These are phyloP conservation scores for Phytoseiulus persimilis DNA, from an alignment of 2,888 invertebrate species.

Conservation along the genomic window DNA sequence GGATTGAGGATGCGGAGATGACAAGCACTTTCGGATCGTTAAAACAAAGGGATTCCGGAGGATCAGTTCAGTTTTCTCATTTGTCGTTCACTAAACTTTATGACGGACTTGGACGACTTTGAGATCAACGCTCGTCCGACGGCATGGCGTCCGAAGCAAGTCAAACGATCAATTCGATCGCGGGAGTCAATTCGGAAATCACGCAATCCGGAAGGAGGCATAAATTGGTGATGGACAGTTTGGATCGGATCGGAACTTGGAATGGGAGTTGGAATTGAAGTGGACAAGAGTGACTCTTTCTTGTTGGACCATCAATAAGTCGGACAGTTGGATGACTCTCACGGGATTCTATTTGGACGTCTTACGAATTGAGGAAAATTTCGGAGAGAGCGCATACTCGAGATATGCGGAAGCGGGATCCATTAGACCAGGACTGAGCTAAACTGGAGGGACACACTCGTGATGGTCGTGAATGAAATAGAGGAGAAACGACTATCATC, in stretches of 20 bases:
- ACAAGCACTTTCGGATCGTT: background rate
- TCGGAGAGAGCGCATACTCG: background rate
- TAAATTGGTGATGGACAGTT: background rate
- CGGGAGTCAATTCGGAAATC: background rate
- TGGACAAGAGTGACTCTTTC: background rate
- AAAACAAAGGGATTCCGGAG: background rate
- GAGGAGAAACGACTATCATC: background rate
- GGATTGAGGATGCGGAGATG: background rate
- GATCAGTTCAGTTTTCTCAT: background rate
- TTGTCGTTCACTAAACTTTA: background rate
- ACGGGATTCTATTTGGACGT: background rate
- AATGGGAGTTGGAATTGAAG: background rate
- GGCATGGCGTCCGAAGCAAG: background rate
- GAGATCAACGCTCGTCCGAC: background rate
- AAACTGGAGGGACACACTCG: background rate
- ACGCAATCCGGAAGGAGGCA: background rate
- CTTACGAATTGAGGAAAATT: background rate
- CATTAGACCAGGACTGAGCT: background rate
- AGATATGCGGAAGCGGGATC: background rate
- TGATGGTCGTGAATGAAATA: background rate
- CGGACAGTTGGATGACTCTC: background rate
- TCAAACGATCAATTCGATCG: background rate
- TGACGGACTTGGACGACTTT: background rate
- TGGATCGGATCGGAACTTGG: background rate
- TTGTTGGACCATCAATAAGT: background rate